A percentile compares a stretch with the other conserved stretches of the same genome.
Evolutionary conservation across 2,888 invertebrate genomes (phyloP).

Genomic region (Colostygia pectinataria): DNA sequence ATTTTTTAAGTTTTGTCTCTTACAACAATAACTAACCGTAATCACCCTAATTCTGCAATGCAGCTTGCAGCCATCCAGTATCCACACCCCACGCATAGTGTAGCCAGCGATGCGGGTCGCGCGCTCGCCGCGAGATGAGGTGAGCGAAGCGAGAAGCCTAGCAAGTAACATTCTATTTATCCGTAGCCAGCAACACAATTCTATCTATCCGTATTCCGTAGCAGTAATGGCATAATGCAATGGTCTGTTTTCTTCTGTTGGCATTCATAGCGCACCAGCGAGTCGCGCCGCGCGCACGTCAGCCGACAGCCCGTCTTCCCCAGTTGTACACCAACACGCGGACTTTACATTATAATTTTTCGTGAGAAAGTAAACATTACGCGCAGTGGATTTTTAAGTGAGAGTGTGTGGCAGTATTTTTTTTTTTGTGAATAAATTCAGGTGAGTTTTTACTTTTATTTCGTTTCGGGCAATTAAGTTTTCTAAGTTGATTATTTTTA

Average conservation of each 20-base stretch:
- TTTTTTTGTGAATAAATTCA: slow-evolving; percentile 29
- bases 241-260: too few species aligned
- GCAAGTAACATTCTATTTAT: too few species aligned
- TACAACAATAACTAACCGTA: too few species aligned
- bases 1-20: too few species aligned
- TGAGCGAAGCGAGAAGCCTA: slow-evolving; percentile 8
- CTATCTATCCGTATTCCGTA: too few species aligned
- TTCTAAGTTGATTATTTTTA: slow-evolving; percentile 26
- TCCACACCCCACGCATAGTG: too few species aligned
- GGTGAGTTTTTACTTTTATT: slow-evolving; percentile 32
- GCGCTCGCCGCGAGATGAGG: too few species aligned
- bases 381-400: slow-evolving; percentile 21
- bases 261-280: slow-evolving; percentile 20
- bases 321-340: slow-evolving; percentile 12
- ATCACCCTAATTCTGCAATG: not conserved
- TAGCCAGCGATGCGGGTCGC: too few species aligned
- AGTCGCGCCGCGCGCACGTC: slow-evolving; percentile 15
- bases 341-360: slow-evolving; percentile 9
- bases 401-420: slow-evolving; percentile 23
- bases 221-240: too few species aligned
- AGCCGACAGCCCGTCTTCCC: not conserved
- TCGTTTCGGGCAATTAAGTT: slow-evolving; percentile 31
- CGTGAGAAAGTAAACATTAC: slow-evolving; percentile 21
- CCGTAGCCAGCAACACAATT: too few species aligned
- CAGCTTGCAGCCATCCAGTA: too few species aligned